phyloP scores from a whole-genome alignment of 2,888 invertebrate genomes.

The Adelphocoris suturalis region DNA sequence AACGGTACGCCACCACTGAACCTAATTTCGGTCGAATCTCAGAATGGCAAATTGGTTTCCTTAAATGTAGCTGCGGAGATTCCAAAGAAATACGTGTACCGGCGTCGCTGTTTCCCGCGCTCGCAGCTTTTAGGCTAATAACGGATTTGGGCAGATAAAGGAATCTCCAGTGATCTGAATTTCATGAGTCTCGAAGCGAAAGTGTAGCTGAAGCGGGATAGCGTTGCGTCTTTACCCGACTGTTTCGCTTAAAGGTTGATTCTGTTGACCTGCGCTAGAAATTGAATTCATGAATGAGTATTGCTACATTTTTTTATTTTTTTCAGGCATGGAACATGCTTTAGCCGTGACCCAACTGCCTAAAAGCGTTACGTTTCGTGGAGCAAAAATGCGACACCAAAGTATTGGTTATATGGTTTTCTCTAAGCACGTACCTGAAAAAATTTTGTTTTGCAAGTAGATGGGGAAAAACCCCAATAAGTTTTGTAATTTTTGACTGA shows the following conservation, averaged over 20 bases:
- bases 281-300: no score
- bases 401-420: no score
- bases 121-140: slow-evolving; percentile 40
- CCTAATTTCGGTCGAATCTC: slow-evolving; percentile 5
- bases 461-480: no score
- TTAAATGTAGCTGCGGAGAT: slow-evolving; percentile 28
- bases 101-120: background rate
- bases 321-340: no score
- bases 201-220: background rate
- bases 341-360: no score
- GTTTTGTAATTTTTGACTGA: no score
- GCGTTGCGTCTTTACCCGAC: background rate
- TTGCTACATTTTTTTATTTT: no score
- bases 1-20: slow-evolving; percentile 6
- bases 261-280: background rate
- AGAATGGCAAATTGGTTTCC: slow-evolving; percentile 19
- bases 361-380: no score
- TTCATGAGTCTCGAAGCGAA: slow-evolving; percentile 24
- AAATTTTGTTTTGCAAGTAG: no score
- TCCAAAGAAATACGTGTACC: slow-evolving; percentile 9
- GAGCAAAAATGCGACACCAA: no score
- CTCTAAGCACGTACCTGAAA: no score
- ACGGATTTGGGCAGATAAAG: slow-evolving; percentile 14
- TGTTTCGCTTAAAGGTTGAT: background rate
- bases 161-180: slow-evolving; percentile 1